phyloP scores from a whole-genome alignment of 2,797 vertebrate genomes.

The Nasua narica region DNA sequence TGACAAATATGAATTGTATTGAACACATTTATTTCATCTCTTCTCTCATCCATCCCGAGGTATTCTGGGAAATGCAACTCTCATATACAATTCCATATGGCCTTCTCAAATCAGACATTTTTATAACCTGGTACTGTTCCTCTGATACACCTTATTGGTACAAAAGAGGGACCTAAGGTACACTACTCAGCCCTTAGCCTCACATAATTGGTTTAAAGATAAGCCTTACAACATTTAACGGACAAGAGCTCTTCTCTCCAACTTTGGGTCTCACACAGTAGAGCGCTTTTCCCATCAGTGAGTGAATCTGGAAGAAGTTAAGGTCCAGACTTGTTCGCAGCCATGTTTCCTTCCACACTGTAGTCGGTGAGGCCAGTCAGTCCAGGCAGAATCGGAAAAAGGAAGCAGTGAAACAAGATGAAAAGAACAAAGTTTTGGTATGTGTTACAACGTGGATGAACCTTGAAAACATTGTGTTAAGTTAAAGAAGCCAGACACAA shows the following conservation, averaged over 20 bases:
- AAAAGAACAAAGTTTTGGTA: not conserved
- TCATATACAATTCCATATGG: not conserved
- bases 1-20: not conserved
- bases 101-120: not conserved
- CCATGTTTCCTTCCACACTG: not conserved
- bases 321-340: not conserved
- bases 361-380: not conserved
- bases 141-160: not conserved
- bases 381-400: constrained; percentile 9
- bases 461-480: not conserved
- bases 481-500: not conserved
- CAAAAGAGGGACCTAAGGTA: not conserved
- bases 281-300: not conserved
- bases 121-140: not conserved
- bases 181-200: not conserved
- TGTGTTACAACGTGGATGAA: not conserved
- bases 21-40: not conserved
- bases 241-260: not conserved
- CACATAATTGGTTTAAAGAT: not conserved
- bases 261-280: too few species aligned
- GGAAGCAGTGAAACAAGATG: not conserved
- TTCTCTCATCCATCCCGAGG: not conserved
- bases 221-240: not conserved
- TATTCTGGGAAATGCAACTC: not conserved
- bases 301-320: not conserved